Evolutionary conservation across 2,888 invertebrate genomes (phyloP), one percentile per base, ranked within the genome.

Genomic region (Sarcophaga subvicina): DNA sequence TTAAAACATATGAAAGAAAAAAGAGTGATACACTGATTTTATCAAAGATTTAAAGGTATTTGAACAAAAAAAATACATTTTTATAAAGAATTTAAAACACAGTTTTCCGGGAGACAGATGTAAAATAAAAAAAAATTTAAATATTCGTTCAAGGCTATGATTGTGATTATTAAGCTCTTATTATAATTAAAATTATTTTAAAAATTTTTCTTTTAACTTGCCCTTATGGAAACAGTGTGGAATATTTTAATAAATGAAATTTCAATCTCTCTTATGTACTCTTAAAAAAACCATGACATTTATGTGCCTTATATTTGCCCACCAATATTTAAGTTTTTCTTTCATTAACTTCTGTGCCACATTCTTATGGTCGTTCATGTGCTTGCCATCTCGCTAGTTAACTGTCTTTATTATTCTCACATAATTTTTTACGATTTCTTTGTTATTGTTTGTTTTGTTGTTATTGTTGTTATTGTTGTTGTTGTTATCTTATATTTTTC

Each of bases 401-500:
- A 54, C 54, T 27, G 60, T 60, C 37, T 60, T 72, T 60, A 60
- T 27, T 72, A 59, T 59, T 72, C 60, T 59, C 60, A 37, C 72
- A 60, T 60, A 37, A 76, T 66, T 76, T 54, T 66, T 76, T 66
- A 64, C 54, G 76, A 27, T 66, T 66, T 54, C 1, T 54, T 54
- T 17, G 14, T 54, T 54, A 54, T 54, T 76, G 54, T 54, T 54
- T 49, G 49, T 49, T 49, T 11, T 12, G 14, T 49, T 49, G 3
- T 12, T 54, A 17, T 54, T 17, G 3, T 54, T 14, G 4, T 14
- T 49, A 1, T 49, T 1, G 14, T 12, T 49, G 49, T 49, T 14
- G 11, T 49, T 14, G 4, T 14, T 49, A 49, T 49, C 49, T 49
- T 54, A 54, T 14, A 54, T 4, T 54, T 54, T 54, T 54, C 37